phyloP scores from a whole-genome alignment of 2,113 vertebrate species.

The Scomber colias region DNA sequence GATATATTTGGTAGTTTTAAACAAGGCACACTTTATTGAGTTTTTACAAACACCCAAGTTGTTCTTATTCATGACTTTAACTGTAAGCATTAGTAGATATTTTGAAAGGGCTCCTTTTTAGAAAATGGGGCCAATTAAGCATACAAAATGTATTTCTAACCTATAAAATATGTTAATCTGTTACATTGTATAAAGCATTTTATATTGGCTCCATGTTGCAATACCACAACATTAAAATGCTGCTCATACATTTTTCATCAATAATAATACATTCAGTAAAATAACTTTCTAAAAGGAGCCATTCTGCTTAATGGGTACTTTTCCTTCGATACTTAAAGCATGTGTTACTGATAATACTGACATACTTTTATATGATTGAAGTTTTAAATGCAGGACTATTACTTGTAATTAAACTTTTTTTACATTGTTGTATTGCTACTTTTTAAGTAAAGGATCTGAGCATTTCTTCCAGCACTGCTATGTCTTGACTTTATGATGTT shows the following conservation, averaged over 20 bases:
- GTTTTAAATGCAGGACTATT: neutral
- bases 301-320: neutral
- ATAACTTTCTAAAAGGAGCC: neutral
- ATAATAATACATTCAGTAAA: neutral
- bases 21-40: no score
- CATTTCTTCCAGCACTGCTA: neutral
- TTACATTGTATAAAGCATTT: neutral
- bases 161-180: no score
- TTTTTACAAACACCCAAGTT: neutral
- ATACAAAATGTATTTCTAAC: neutral
- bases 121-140: neutral
- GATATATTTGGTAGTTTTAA: neutral
- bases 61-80: neutral
- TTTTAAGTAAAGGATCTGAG: neutral
- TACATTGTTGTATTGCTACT: neutral
- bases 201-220: neutral
- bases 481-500: neutral
- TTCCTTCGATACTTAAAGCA: neutral
- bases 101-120: neutral
- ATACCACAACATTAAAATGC: neutral
- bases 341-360: neutral
- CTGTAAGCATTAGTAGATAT: neutral
- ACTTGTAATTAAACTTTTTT: neutral
- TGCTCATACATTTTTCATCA: neutral
- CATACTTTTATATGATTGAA: no score